phyloP scores from a whole-genome alignment of 2,888 invertebrate genomes.

The Melieria picta region DNA sequence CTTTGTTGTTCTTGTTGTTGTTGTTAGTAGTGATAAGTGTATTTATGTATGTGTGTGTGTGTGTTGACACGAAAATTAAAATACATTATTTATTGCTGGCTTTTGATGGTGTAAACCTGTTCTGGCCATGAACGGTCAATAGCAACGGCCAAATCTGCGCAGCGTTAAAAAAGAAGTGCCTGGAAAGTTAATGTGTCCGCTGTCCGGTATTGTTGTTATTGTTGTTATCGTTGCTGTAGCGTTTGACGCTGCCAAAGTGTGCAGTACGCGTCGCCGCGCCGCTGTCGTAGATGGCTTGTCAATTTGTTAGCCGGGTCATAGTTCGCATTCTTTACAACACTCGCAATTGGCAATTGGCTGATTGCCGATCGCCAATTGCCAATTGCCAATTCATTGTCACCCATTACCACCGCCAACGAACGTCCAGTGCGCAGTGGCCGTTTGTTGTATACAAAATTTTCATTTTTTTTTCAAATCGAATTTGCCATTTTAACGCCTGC shows the following conservation, averaged over 20 bases:
- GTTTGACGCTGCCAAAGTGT: not conserved
- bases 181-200: too few relatives aligned
- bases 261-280: not conserved
- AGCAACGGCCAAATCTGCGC: not conserved
- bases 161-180: too few relatives aligned
- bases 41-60: not conserved
- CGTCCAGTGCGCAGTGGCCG: not conserved
- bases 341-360: not conserved
- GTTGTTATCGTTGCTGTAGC: not conserved
- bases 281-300: not conserved
- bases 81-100: constrained; percentile 15
- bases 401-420: constrained; percentile 11
- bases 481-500: too few relatives aligned
- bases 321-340: constrained; percentile 25
- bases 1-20: not conserved
- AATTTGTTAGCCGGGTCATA: constrained; percentile 14
- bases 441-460: too few relatives aligned
- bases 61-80: not conserved
- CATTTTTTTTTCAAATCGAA: too few relatives aligned
- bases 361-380: too few relatives aligned
- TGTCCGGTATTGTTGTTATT: not conserved
- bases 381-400: constrained; percentile 31
- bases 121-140: not conserved
- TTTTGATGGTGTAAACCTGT: constrained; percentile 9
- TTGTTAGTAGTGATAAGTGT: not conserved